Conservation (phyloP, 2,113 vertebrate genomes). For the Grammomys dolichurus region DNA sequence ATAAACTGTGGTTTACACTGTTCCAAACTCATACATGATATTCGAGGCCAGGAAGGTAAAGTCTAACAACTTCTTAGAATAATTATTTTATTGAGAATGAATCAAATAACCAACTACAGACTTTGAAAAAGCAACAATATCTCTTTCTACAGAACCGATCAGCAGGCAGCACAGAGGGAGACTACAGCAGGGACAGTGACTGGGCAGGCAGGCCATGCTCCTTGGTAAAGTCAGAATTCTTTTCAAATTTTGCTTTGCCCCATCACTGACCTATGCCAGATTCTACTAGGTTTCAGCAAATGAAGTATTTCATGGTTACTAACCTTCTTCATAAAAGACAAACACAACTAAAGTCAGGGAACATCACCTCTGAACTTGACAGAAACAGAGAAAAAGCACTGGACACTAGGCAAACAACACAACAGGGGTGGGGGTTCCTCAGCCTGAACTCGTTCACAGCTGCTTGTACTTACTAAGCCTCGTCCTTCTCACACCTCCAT, state of each 20-base stretch:
- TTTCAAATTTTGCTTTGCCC: slow-evolving; percentile 19
- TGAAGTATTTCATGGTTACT: slow-evolving; percentile 8
- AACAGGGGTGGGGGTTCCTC: not conserved
- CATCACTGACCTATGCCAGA: slow-evolving; percentile 16
- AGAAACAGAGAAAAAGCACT: slow-evolving; percentile 17
- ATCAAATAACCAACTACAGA: not conserved
- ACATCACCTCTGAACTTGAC: slow-evolving; percentile 39
- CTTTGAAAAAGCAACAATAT: slow-evolving; percentile 5
- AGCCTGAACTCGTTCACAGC: not conserved
- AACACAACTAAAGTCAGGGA: not conserved
- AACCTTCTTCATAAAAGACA: slow-evolving; percentile 8
- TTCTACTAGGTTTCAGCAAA: slow-evolving; percentile 22
- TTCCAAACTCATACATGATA: slow-evolving; percentile 15
- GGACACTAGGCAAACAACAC: not conserved
- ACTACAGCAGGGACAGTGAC: not conserved
- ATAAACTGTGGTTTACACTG: not conserved
- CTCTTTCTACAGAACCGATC: not conserved
- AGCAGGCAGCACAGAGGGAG: not conserved
- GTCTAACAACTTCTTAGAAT: not conserved
- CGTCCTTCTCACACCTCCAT: not conserved
- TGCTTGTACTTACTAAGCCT: not conserved
- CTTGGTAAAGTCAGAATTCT: slow-evolving; percentile 28
- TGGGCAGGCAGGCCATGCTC: not conserved
- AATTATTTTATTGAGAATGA: slow-evolving; percentile 9
- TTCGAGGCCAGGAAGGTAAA: not conserved